These are phyloP conservation scores for Maccullochella peelii DNA, from an alignment of 2,113 vertebrate genomes.

Conservation along the genomic window DNA sequence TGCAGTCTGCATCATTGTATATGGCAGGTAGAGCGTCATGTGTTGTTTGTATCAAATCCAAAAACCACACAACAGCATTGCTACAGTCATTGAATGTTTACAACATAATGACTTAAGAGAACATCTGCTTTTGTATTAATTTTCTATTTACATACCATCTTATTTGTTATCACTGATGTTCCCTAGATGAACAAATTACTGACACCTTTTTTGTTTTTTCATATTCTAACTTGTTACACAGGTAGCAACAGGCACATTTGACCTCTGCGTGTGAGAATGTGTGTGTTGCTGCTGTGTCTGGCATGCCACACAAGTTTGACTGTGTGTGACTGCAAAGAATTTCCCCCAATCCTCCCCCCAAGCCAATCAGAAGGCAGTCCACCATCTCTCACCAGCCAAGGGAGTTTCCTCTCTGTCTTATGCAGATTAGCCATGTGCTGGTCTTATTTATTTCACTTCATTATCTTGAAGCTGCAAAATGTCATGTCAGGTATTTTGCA, in stretches of 20 bases:
- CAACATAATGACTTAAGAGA: neutral
- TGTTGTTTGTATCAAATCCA: neutral
- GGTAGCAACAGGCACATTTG: slow-evolving; percentile 21
- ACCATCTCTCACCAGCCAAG: slow-evolving; percentile 90
- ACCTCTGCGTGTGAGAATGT: neutral
- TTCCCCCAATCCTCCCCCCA: slow-evolving; percentile 76
- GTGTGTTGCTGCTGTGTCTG: slow-evolving; percentile 50
- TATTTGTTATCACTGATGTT: slow-evolving; percentile 6
- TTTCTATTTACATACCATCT: neutral
- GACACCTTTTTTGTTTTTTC: neutral
- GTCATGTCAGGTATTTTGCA: slow-evolving; percentile 62
- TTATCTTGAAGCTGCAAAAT: slow-evolving; percentile 85
- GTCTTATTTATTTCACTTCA: slow-evolving; percentile 89
- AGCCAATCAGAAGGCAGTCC: slow-evolving; percentile 89
- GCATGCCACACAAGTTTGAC: slow-evolving; percentile 72
- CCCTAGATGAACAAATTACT: neutral
- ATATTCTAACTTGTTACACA: neutral
- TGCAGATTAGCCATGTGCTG: slow-evolving; percentile 99
- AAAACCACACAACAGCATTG: neutral
- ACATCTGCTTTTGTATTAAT: neutral
- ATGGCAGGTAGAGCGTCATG: neutral
- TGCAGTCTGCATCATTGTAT: neutral
- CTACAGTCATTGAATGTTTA: neutral
- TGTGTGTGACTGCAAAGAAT: slow-evolving; percentile 74
- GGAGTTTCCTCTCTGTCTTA: slow-evolving; percentile 92